phyloP scores from a whole-genome alignment of 2,797 vertebrate species.

The Thaleichthys pacificus region DNA sequence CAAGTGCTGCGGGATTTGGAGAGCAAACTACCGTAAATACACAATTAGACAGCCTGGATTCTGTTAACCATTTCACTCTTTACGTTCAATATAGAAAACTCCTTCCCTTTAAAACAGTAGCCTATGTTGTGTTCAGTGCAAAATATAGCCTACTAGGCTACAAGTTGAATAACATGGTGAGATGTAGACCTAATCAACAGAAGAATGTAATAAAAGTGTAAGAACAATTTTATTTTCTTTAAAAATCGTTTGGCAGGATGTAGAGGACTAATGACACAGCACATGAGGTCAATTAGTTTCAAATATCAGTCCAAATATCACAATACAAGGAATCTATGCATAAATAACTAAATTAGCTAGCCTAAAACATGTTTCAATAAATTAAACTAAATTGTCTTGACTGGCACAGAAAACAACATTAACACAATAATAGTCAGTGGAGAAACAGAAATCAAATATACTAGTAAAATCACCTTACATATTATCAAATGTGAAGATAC shows the following conservation, averaged over 20 bases:
- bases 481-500: too few species aligned
- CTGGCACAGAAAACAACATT: neutral
- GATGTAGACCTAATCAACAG: neutral
- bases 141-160: too few species aligned
- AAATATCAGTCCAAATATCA: neutral
- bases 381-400: neutral
- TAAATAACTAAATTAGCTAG: too few species aligned
- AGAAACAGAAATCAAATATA: neutral
- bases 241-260: neutral
- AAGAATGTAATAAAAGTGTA: neutral
- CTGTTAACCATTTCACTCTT: conserved; percentile 24
- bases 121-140: too few species aligned
- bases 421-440: neutral
- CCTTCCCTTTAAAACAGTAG: too few species aligned
- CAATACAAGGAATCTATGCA: too few species aligned
- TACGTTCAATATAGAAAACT: neutral
- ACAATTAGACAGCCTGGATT: neutral
- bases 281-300: neutral
- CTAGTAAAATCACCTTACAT: neutral
- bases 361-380: neutral
- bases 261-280: neutral
- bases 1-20: conserved; percentile 59
- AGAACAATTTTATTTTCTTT: neutral
- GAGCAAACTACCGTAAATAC: conserved; percentile 67
- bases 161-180: neutral